Evolutionary conservation across 2,113 vertebrate species (phyloP).

Genomic region (Fregetta grallaria): DNA sequence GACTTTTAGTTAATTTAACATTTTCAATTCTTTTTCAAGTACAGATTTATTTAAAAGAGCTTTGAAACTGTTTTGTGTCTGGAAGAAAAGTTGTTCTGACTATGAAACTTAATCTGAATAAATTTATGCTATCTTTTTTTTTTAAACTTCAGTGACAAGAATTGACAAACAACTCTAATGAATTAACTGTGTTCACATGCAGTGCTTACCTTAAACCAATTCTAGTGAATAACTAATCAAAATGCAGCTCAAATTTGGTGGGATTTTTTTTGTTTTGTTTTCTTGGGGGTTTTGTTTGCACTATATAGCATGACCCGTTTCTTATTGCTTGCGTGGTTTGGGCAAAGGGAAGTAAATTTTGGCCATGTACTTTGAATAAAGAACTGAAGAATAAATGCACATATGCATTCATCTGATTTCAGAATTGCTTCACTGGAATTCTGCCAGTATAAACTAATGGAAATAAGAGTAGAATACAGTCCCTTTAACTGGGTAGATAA

Average conservation of each 20-base stretch:
- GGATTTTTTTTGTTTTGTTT: rapidly evolving
- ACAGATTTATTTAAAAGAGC: neutral
- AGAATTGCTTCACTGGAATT: neutral
- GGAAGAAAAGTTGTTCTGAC: neutral
- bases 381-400: neutral
- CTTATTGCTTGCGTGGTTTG: neutral
- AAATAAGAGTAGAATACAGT: neutral
- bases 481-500: neutral
- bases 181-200: neutral
- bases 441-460: neutral
- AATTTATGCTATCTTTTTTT: neutral
- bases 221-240: neutral
- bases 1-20: neutral
- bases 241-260: neutral
- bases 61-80: neutral
- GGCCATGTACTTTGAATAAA: neutral
- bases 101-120: neutral
- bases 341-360: neutral
- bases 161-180: neutral
- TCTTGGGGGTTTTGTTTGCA: rapidly evolving
- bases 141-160: neutral
- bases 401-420: neutral
- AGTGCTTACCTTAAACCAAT: neutral
- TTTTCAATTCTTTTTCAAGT: neutral
- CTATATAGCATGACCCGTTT: neutral